phyloP scores from a whole-genome alignment of 2,113 vertebrate species.

The Sterna hirundo region DNA sequence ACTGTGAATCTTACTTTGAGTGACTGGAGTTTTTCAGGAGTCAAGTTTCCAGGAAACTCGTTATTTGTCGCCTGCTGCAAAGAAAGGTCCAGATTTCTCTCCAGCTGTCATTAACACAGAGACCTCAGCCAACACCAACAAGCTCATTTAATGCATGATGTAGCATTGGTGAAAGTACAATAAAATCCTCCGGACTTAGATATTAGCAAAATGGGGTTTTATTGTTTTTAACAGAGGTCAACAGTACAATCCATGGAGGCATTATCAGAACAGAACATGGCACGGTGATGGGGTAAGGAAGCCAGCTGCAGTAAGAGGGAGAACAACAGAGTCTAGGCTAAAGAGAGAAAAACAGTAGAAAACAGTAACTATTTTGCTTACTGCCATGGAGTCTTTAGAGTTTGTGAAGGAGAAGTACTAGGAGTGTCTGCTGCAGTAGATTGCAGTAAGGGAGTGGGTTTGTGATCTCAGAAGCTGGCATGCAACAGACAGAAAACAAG shows the following conservation, averaged over 20 bases:
- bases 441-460: neutral
- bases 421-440: neutral
- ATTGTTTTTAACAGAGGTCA: neutral
- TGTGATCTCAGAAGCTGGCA: neutral
- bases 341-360: neutral
- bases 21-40: neutral
- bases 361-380: neutral
- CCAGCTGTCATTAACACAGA: neutral
- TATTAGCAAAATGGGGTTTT: neutral
- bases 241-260: neutral
- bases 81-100: neutral
- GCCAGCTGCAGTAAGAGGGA: neutral
- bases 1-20: neutral
- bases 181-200: neutral
- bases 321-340: neutral
- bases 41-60: neutral
- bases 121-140: neutral
- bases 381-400: neutral
- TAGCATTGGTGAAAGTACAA: neutral
- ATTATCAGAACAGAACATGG: neutral
- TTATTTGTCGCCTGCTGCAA: neutral
- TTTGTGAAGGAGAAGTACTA: neutral
- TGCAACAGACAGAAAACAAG: neutral
- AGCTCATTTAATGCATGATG: neutral
- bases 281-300: neutral